These are phyloP conservation scores for Columba guinea DNA, from an alignment of 2,797 vertebrate genomes.

Conservation along the genomic window DNA sequence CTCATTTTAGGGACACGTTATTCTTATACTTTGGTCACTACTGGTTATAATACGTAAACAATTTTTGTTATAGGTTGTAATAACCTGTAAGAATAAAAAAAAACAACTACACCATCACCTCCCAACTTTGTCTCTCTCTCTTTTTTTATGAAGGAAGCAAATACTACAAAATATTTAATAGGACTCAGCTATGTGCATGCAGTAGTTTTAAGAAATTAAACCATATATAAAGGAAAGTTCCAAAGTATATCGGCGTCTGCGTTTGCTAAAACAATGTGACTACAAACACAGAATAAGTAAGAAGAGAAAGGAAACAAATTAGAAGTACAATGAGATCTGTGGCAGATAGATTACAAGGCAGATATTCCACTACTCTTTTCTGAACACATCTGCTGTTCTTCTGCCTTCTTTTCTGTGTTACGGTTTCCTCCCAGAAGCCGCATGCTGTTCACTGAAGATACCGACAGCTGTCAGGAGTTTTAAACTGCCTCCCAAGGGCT, in stretches of 20 bases:
- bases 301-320: neutral
- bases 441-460: neutral
- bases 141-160: neutral
- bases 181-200: neutral
- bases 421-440: neutral
- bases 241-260: neutral
- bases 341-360: neutral
- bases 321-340: neutral
- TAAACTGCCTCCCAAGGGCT: neutral
- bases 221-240: neutral
- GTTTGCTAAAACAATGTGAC: neutral
- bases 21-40: neutral
- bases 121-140: neutral
- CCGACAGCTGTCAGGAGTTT: neutral
- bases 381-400: neutral
- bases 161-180: neutral
- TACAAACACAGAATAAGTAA: neutral
- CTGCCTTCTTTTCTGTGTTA: neutral
- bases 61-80: neutral
- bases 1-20: neutral
- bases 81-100: neutral
- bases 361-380: neutral
- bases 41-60: neutral
- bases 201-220: neutral
- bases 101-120: neutral